Percentiles rank a stretch among this genome's conserved stretches.
phyloP scores from a whole-genome alignment of 2,113 vertebrate genomes.

The Hiodon tergisus region DNA sequence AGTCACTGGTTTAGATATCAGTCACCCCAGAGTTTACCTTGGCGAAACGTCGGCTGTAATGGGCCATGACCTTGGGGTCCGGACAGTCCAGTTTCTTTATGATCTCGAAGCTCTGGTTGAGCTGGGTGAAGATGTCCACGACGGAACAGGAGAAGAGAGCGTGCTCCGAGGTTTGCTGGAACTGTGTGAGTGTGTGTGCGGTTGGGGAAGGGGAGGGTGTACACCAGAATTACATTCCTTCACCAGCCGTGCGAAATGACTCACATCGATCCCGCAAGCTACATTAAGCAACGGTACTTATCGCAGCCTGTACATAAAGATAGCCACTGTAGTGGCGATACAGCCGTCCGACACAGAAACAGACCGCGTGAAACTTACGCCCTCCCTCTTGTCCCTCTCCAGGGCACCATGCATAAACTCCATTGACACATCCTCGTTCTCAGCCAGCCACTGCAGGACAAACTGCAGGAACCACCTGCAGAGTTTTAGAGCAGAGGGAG shows the following conservation, averaged over 20 bases:
- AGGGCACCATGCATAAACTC: conserved; percentile 90
- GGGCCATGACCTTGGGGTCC: conserved; percentile 76
- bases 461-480: conserved; percentile 92
- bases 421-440: conserved; percentile 94
- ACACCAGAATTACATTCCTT: not conserved
- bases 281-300: too few species aligned
- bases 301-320: not conserved
- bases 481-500: too few species aligned
- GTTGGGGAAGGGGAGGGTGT: not conserved
- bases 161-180: conserved; percentile 94
- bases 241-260: not conserved
- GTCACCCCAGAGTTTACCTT: conserved; percentile 67
- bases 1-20: not conserved
- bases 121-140: conserved; percentile 97
- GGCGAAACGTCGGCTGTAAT: conserved; percentile 86
- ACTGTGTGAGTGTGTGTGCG: conserved; percentile 54
- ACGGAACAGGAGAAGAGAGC: conserved; percentile 96
- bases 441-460: conserved; percentile 89
- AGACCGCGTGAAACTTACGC: conserved; percentile 65
- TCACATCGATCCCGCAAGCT: too few species aligned
- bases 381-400: conserved; percentile 95
- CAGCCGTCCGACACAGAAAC: not conserved
- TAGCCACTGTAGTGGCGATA: not conserved
- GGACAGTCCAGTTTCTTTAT: conserved; percentile 94
- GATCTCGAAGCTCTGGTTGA: conserved; percentile 98